These are phyloP conservation scores for Tragelaphus buxtoni DNA, from an alignment of 2,113 vertebrate genomes.

Conservation along the genomic window DNA sequence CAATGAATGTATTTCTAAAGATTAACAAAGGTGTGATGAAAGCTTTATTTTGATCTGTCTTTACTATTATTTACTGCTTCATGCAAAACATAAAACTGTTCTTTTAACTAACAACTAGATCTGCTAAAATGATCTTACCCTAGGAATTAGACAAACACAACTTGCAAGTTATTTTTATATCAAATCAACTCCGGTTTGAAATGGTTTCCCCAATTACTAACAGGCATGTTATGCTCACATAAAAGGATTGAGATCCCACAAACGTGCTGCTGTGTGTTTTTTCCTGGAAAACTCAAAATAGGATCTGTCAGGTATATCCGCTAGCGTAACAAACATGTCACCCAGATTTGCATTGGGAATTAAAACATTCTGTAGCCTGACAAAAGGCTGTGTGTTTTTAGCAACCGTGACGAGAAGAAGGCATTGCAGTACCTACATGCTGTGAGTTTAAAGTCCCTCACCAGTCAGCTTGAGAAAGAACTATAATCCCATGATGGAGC, in stretches of 20 bases:
- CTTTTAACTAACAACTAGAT: background rate
- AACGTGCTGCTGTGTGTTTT: slow-evolving; percentile 64
- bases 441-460: slow-evolving; percentile 63
- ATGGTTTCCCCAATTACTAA: slow-evolving; percentile 70
- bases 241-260: slow-evolving; percentile 60
- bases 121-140: slow-evolving; percentile 58
- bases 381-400: slow-evolving; percentile 76
- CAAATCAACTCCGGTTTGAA: slow-evolving; percentile 64
- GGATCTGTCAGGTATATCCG: slow-evolving; percentile 76
- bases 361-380: slow-evolving; percentile 74
- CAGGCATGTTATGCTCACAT: slow-evolving; percentile 58
- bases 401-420: slow-evolving; percentile 63
- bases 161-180: slow-evolving; percentile 54
- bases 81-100: slow-evolving; percentile 30
- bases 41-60: slow-evolving; percentile 49
- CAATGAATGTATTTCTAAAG: slow-evolving; percentile 27
- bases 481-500: slow-evolving; percentile 6
- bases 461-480: slow-evolving; percentile 51
- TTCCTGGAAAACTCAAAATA: slow-evolving; percentile 55
- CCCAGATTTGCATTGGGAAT: slow-evolving; percentile 76
- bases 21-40: slow-evolving; percentile 39
- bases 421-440: slow-evolving; percentile 49
- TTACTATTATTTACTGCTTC: slow-evolving; percentile 46
- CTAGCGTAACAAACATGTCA: slow-evolving; percentile 75
- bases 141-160: slow-evolving; percentile 41